Percentiles rank a stretch among this genome's conserved stretches.
Conservation (phyloP, 1,140 invertebrate species). For the Meloidogyne chitwoodi region DNA sequence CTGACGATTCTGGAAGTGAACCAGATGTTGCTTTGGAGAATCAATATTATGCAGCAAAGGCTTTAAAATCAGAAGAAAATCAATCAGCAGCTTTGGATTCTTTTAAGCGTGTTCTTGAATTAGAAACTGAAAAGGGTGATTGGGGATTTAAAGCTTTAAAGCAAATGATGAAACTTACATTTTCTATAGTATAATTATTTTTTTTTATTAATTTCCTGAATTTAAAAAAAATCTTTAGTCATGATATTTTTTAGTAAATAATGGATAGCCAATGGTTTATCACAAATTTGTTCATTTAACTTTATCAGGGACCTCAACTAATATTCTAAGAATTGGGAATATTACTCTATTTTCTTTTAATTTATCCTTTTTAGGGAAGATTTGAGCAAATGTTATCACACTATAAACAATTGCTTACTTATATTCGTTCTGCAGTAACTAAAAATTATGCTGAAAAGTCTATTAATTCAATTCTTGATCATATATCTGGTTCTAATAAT, state of each 20-base stretch:
- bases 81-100: constrained; percentile 82
- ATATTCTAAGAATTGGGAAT: too few relatives aligned
- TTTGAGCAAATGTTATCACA: constrained; percentile 93
- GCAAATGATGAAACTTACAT: constrained; percentile 99
- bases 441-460: constrained; percentile 99
- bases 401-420: constrained; percentile 91
- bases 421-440: constrained; percentile 96
- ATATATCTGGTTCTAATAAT: constrained; percentile 83
- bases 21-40: constrained; percentile 99
- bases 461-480: constrained; percentile 98
- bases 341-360: background rate
- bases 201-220: constrained; percentile 13
- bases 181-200: constrained; percentile 74
- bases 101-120: constrained; percentile 81
- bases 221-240: too few relatives aligned
- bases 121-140: constrained; percentile 94
- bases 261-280: too few relatives aligned
- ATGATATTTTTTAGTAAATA: too few relatives aligned
- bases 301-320: too few relatives aligned
- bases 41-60: constrained; percentile 99
- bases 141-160: constrained; percentile 99
- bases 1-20: constrained; percentile 69
- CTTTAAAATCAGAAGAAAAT: constrained; percentile 81
- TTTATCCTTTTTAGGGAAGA: constrained; percentile 71
- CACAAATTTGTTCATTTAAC: too few relatives aligned